These are phyloP conservation scores for Garrulus glandarius DNA, from an alignment of 2,797 vertebrate species.

Conservation along the genomic window DNA sequence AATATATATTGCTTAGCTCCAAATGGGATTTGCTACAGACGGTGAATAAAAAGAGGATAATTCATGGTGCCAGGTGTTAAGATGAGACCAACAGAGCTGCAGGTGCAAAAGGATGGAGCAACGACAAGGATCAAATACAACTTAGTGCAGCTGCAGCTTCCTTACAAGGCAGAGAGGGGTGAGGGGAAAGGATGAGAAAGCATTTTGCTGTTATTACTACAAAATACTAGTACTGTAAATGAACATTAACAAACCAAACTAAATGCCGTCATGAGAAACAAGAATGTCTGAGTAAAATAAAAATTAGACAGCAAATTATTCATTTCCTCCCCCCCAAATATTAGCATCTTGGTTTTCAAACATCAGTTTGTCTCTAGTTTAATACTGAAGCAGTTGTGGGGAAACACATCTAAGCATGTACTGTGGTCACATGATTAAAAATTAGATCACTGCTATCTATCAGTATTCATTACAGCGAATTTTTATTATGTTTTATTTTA, in stretches of 20 bases:
- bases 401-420: conserved; percentile 11
- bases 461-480: not conserved
- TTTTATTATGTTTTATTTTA: conserved; percentile 30
- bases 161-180: conserved; percentile 52
- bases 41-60: conserved; percentile 71
- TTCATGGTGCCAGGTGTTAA: conserved; percentile 79
- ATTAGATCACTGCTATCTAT: conserved; percentile 60
- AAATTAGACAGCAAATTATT: not conserved
- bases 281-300: not conserved
- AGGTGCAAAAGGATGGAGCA: conserved; percentile 82
- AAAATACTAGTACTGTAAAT: conserved; percentile 46
- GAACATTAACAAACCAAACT: conserved; percentile 29
- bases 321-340: not conserved
- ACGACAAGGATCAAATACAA: conserved; percentile 76
- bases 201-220: conserved; percentile 46
- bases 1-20: conserved; percentile 44
- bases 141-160: conserved; percentile 74
- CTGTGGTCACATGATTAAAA: conserved; percentile 50
- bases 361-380: not conserved
- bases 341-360: conserved; percentile 11
- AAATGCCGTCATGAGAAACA: not conserved
- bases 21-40: conserved; percentile 56
- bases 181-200: conserved; percentile 54
- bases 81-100: conserved; percentile 80
- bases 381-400: not conserved